These are phyloP conservation scores for Drosophila niveifrons DNA, from an alignment of 2,888 invertebrate species.

Conservation along the genomic window DNA sequence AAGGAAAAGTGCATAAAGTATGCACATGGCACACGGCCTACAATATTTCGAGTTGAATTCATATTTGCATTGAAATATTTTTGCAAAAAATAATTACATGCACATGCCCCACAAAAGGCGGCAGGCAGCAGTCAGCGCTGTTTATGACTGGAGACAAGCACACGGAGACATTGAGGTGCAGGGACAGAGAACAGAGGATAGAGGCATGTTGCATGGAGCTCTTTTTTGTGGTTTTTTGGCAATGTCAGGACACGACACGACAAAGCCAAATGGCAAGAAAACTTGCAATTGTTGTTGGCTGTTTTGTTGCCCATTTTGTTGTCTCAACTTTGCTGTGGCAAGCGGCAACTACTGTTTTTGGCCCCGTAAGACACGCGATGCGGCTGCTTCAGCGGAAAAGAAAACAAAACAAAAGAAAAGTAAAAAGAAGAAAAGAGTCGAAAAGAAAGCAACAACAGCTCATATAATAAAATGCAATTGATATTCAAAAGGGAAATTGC, in stretches of 20 bases:
- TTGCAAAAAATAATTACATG: slow-evolving; percentile 79
- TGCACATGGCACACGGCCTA: slow-evolving; percentile 52
- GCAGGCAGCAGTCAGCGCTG: slow-evolving; percentile 40
- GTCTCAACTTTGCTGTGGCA: slow-evolving; percentile 38
- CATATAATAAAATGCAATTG: slow-evolving; percentile 74
- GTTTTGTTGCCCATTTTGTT: slow-evolving; percentile 24
- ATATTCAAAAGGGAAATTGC: slow-evolving; percentile 81
- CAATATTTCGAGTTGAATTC: slow-evolving; percentile 47
- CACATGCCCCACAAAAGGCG: slow-evolving; percentile 67
- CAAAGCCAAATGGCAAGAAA: slow-evolving; percentile 64
- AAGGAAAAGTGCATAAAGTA: slow-evolving; percentile 78
- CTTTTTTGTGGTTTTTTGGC: slow-evolving; percentile 69
- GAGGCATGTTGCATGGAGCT: slow-evolving; percentile 62
- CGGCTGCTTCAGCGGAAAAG: slow-evolving; percentile 18
- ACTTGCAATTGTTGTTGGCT: slow-evolving; percentile 32
- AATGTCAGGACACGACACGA: slow-evolving; percentile 73
- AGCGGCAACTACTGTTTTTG: slow-evolving; percentile 56
- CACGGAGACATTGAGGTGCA: slow-evolving; percentile 17
- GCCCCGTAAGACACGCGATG: slow-evolving; percentile 66
- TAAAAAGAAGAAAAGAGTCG: slow-evolving; percentile 11
- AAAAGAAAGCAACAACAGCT: slow-evolving; percentile 41
- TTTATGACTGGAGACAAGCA: slow-evolving; percentile 74
- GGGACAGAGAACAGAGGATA: slow-evolving; percentile 19
- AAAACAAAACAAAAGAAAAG: slow-evolving; percentile 20
- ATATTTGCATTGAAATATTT: slow-evolving; percentile 79